A percentile compares a stretch with the other conserved stretches of the same genome.
These are phyloP conservation scores for Salmo trutta DNA, from an alignment of 2,797 vertebrate genomes.

Conservation along the genomic window DNA sequence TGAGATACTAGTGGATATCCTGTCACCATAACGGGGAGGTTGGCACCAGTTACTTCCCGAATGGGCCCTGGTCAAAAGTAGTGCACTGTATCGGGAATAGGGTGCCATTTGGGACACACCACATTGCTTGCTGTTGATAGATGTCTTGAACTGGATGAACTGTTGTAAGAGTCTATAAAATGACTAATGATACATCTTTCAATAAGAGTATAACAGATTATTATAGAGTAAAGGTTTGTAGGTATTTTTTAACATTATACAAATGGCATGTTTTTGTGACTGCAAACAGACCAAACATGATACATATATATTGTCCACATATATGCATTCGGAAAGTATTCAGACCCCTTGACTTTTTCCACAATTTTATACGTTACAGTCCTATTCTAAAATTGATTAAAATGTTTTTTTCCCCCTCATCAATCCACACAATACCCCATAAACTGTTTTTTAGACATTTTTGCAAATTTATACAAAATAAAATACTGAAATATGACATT, in stretches of 20 bases:
- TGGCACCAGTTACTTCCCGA: no score
- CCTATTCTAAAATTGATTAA: no score
- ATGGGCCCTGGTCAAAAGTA: no score
- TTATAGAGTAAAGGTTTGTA: background rate
- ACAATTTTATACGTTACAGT: no score
- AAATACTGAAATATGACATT: no score
- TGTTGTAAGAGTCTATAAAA: background rate
- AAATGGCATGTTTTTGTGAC: constrained; percentile 34
- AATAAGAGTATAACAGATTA: background rate
- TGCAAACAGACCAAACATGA: constrained; percentile 28
- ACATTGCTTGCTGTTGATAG: background rate
- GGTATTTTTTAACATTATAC: constrained; percentile 23
- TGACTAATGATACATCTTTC: background rate
- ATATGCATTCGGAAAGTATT: background rate
- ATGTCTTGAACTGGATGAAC: background rate
- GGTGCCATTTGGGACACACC: background rate
- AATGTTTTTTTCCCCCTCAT: no score
- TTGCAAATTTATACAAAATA: no score
- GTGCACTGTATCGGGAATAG: no score
- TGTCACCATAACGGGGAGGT: background rate
- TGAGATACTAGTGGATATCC: no score
- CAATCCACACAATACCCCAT: no score
- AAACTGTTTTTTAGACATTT: no score
- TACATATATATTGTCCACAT: constrained; percentile 26
- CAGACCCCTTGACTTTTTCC: no score